Evolutionary conservation across 2,888 invertebrate genomes (phyloP), one percentile per base, ranked within the genome.

Genomic region (Serripes groenlandicus): DNA sequence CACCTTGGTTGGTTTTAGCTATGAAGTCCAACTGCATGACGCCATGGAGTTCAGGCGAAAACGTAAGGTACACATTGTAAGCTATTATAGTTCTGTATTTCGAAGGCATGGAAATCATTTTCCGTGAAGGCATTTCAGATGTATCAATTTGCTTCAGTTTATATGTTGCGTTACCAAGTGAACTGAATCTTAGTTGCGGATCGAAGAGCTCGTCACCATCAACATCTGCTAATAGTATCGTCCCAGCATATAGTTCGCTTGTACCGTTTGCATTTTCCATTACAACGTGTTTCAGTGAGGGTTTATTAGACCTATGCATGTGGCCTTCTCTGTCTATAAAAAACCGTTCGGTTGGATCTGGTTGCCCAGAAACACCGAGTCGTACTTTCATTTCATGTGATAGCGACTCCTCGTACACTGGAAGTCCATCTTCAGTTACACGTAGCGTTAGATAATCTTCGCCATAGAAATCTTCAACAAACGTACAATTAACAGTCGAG

Each of bases 381-480:
- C 34, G 54, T 23, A 85, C 68, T 37, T n/a, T 62, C 23, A 58
- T 76, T 52, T 70, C 56, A 28, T 56, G 37, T 26, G 37, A 52
- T 3, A 79, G 58, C n/a, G 76, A n/a, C n/a, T 78, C 37, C 71
- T 76, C 85, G 32, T n/a, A 69, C 11, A 42, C 26, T 4, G 82
- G 74, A 2, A 86, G 60, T 9, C 85, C 85, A 7, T 60, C 58
- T 64, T 81, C 87, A 18, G 81, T 81, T 15, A 89, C 66, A 7
- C 64, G 74, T 1, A 89, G 54, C 23, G 70, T 72, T 9, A 87
- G 79, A 9, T 32, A 18, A 64, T 85, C 77, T 7, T 66, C 26
- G 1, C 90, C 90, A 68, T 78, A 79, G 42, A 87, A 90, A 60
- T 90, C 82, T 26, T 80, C 56, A 11, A 78, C 64, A 0, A 85